phyloP scores from a whole-genome alignment of 2,888 invertebrate genomes.

The Polia nebulosa region DNA sequence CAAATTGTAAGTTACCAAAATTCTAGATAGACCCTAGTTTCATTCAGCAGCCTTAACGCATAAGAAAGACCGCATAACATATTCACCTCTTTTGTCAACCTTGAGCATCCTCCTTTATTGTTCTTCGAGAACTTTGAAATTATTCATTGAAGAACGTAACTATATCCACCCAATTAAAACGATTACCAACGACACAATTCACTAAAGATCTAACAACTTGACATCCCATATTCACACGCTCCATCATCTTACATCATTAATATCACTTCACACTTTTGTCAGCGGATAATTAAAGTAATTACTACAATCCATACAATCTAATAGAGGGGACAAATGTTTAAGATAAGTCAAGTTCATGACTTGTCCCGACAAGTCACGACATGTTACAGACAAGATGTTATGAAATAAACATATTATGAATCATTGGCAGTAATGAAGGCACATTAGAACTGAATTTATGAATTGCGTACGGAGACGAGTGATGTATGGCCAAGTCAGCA shows the following conservation, averaged over 20 bases:
- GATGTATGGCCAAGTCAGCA: constrained; percentile 46
- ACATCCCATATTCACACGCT: constrained; percentile 70
- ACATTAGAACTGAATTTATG: constrained; percentile 83
- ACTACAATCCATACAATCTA: constrained; percentile 80
- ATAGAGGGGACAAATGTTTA: constrained; percentile 79
- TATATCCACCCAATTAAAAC: constrained; percentile 26
- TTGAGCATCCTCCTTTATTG: neutral
- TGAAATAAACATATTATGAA: constrained; percentile 80
- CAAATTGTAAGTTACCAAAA: too few relatives aligned
- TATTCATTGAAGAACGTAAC: constrained; percentile 6
- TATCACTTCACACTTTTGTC: constrained; percentile 73
- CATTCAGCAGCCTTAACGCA: too few relatives aligned
- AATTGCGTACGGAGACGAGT: constrained; percentile 63
- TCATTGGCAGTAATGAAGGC: constrained; percentile 76
- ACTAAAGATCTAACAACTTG: constrained; percentile 27
- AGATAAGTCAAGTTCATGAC: constrained; percentile 87
- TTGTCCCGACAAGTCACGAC: constrained; percentile 87
- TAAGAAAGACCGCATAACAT: too few relatives aligned
- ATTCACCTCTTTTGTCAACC: neutral
- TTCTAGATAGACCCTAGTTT: neutral
- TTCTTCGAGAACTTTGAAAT: constrained; percentile 1
- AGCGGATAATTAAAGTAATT: constrained; percentile 82
- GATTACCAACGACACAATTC: constrained; percentile 37
- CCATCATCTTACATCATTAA: constrained; percentile 67
- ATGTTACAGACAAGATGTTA: constrained; percentile 80